A percentile compares a stretch with the other conserved stretches of the same genome.
phyloP scores from a whole-genome alignment of 2,113 vertebrate species.

The Dasyurus viverrinus region DNA sequence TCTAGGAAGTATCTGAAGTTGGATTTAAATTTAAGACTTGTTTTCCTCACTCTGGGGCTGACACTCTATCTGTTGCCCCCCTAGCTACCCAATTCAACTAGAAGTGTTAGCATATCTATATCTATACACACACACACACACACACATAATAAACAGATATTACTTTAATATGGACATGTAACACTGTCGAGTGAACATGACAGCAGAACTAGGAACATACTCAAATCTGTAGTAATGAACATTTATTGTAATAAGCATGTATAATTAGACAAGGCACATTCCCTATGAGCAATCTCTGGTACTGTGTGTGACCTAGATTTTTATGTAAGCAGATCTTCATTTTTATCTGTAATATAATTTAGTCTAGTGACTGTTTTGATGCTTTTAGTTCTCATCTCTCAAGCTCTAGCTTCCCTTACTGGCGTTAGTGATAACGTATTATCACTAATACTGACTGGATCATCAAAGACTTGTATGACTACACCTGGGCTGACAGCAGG shows the following conservation, averaged over 20 bases:
- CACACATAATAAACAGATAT: not conserved
- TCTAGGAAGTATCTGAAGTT: not conserved
- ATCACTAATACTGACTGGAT: not conserved
- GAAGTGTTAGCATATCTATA: not conserved
- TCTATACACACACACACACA: no score
- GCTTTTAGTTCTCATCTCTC: not conserved
- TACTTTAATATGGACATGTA: not conserved
- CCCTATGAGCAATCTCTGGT: not conserved
- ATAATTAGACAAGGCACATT: not conserved
- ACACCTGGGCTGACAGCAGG: not conserved
- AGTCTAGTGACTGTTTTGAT: not conserved
- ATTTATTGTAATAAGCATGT: not conserved
- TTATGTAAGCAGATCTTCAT: no score
- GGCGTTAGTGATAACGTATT: no score
- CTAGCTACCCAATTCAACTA: not conserved
- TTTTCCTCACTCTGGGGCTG: not conserved
- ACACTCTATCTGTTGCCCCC: not conserved
- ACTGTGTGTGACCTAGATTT: not conserved
- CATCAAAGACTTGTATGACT: not conserved
- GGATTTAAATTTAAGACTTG: not conserved
- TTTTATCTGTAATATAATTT: not conserved
- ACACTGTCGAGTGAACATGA: not conserved
- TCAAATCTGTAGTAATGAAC: not conserved
- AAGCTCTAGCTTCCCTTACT: not conserved
- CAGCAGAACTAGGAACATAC: not conserved